These are phyloP conservation scores for Trachurus trachurus DNA, from an alignment of 2,797 vertebrate species.

Conservation along the genomic window DNA sequence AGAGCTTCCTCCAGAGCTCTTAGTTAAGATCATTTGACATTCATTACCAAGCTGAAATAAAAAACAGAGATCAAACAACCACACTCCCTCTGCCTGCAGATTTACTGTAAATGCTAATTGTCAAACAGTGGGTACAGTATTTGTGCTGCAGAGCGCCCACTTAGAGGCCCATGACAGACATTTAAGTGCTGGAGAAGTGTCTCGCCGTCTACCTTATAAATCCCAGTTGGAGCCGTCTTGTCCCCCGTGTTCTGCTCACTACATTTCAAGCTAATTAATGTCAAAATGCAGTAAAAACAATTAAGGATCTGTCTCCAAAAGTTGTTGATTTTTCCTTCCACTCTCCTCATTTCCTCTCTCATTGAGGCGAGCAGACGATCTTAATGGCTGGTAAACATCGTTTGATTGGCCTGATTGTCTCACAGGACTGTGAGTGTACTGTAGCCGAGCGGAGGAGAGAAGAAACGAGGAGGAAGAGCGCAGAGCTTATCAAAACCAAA, in stretches of 20 bases:
- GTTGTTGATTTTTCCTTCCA: conserved; percentile 43
- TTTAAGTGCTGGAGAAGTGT: conserved; percentile 49
- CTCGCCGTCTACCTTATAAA: conserved; percentile 46
- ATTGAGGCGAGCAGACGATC: conserved; percentile 28
- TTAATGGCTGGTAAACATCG: conserved; percentile 68
- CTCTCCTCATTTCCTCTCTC: conserved; percentile 34
- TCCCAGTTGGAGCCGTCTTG: conserved; percentile 46
- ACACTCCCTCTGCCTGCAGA: conserved; percentile 1
- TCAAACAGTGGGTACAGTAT: conserved; percentile 36
- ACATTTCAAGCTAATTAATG: conserved; percentile 71
- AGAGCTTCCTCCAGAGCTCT: neutral
- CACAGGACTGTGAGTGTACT: conserved; percentile 30
- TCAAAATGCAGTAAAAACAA: conserved; percentile 65
- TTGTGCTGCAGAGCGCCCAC: conserved; percentile 35
- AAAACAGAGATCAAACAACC: neutral
- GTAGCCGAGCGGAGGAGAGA: conserved; percentile 44
- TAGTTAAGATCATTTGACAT: neutral
- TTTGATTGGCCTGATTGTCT: conserved; percentile 72
- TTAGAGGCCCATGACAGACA: conserved; percentile 58
- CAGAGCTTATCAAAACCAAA: conserved; percentile 59
- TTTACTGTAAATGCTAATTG: conserved; percentile 48
- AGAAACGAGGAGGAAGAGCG: conserved; percentile 40
- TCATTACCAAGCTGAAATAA: neutral
- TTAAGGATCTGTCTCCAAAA: conserved; percentile 53
- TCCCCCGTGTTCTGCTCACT: conserved; percentile 11